Evolutionary conservation across 2,888 invertebrate genomes (phyloP).

Genomic region (Anoplius nigerrimus): DNA sequence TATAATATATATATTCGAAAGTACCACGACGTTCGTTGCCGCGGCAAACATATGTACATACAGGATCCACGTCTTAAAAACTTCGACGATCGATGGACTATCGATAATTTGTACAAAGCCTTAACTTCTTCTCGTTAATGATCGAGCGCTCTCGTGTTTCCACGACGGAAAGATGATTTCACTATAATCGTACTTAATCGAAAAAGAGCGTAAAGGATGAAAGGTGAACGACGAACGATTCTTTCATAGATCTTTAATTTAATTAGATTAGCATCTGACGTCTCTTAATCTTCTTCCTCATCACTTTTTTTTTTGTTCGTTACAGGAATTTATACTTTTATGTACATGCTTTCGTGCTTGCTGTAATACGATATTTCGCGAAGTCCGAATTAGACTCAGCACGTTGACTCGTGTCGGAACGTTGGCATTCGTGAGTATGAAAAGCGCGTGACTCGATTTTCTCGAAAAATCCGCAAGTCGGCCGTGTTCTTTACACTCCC

Average conservation of each 20-base stretch:
- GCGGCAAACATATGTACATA: conserved; percentile 63
- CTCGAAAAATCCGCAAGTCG: no score
- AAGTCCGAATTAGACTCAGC: background rate
- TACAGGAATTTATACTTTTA: conserved; percentile 13
- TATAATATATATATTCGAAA: conserved; percentile 50
- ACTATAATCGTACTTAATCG: no score
- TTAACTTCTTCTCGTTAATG: conserved; percentile 33
- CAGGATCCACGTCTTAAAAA: conserved; percentile 26
- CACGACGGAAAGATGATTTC: conserved; percentile 6
- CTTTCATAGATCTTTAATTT: conserved; percentile 1
- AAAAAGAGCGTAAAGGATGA: conserved; percentile 12
- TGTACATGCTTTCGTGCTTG: conserved; percentile 12
- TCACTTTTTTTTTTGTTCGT: conserved; percentile 5
- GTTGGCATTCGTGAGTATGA: no score
- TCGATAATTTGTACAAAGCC: conserved; percentile 63
- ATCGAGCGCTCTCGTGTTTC: conserved; percentile 22
- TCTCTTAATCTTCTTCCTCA: background rate
- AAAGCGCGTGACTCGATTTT: no score
- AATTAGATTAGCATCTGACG: no score
- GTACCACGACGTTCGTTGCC: conserved; percentile 51
- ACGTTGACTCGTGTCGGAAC: no score
- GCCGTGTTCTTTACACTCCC: no score
- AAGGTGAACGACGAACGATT: conserved; percentile 17
- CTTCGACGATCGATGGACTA: conserved; percentile 48
- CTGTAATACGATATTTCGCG: conserved; percentile 17